Percentiles rank a stretch among this genome's conserved stretches.
Conservation (phyloP, 2,113 vertebrate species). For the Craseonycteris thonglongyai region DNA sequence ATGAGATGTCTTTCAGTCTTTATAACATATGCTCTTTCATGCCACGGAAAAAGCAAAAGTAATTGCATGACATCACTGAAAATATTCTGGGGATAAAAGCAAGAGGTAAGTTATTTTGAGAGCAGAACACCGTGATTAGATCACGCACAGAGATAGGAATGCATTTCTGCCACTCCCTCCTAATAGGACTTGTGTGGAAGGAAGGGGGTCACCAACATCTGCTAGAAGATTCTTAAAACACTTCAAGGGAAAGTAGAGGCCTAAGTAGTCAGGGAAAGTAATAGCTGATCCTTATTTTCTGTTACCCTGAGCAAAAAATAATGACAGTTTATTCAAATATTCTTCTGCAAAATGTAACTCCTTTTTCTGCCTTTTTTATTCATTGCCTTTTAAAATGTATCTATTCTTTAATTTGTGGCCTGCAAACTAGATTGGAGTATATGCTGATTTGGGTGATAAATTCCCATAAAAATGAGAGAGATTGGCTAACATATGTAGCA, state of each 20-base stretch:
- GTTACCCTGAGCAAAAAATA: background rate
- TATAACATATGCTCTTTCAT: background rate
- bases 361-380: background rate
- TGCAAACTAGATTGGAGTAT: background rate
- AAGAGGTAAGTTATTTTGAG: slow-evolving; percentile 10
- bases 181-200: background rate
- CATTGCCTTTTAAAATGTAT: background rate
- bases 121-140: background rate
- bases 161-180: background rate
- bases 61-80: slow-evolving; percentile 16
- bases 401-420: background rate
- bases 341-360: background rate
- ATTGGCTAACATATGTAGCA: background rate
- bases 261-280: background rate
- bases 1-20: background rate
- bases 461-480: background rate
- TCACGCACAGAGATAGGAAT: background rate
- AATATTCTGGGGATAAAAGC: background rate
- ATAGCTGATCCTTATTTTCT: background rate
- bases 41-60: background rate
- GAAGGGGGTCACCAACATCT: background rate
- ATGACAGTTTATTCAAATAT: background rate
- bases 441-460: background rate
- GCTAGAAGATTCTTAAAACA: background rate
- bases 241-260: background rate